These are phyloP conservation scores for Sternotherus odoratus DNA, from an alignment of 2,797 vertebrate genomes.

Conservation along the genomic window DNA sequence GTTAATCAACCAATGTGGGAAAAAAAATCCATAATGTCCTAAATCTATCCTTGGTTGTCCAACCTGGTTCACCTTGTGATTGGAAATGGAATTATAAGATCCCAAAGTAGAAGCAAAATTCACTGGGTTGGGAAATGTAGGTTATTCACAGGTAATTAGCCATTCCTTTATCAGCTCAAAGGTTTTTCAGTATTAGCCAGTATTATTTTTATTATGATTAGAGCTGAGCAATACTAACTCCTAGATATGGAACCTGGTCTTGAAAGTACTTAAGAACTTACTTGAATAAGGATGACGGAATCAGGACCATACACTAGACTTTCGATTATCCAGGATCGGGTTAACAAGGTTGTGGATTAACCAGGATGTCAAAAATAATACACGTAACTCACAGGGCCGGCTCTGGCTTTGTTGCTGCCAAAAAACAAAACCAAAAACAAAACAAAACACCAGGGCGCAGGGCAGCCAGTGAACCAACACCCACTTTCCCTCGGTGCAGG, in stretches of 20 bases:
- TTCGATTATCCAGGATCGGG: too few relatives aligned
- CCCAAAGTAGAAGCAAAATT: neutral
- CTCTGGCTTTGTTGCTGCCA: too few relatives aligned
- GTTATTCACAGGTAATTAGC: accelerated
- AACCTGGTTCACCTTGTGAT: constrained; percentile 59
- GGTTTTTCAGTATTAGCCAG: too few relatives aligned
- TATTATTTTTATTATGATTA: neutral
- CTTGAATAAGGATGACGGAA: constrained; percentile 18
- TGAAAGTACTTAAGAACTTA: neutral
- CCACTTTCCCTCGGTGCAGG: too few relatives aligned
- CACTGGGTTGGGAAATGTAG: neutral
- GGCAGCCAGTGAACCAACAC: too few relatives aligned
- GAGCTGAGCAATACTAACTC: neutral
- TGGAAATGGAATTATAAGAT: constrained; percentile 14
- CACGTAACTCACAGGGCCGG: too few relatives aligned
- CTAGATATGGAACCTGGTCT: neutral
- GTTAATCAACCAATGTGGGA: constrained; percentile 74
- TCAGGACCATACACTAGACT: accelerated
- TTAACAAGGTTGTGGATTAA: too few relatives aligned
- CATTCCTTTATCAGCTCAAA: neutral
- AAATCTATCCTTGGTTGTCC: constrained; percentile 68
- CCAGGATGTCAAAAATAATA: too few relatives aligned
- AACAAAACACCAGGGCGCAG: too few relatives aligned
- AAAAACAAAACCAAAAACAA: too few relatives aligned
- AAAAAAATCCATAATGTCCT: constrained; percentile 75